Base-by-base conservation (phyloP, 2,113 vertebrate genomes). In the Plectropomus leopardus region DNA sequence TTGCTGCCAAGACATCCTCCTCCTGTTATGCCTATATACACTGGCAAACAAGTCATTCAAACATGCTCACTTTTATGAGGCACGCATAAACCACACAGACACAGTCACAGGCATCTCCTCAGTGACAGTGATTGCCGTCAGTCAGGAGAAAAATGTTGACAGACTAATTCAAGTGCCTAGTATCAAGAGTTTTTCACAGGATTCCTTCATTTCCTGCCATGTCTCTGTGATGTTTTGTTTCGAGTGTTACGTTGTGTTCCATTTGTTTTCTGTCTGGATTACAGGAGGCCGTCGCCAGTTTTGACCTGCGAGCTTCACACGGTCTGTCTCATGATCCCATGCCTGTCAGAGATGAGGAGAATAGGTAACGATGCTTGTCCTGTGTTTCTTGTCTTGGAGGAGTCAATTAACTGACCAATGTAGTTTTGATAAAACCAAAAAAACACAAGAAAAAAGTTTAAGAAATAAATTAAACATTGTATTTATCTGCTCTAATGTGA, bases 181-280 rank as follows among this genome's bases (percentile, higher is more conserved):
- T 78, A 71, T 85, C 65, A 5, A 42, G 61, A 83, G 51, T 83
- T 86, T 79, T 88, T 79, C 28, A 54, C 17, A 42, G 60, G 82
- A 67, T 80, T 90, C 69, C 59, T 74, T 89, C 72, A 82, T 72
- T 88, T 85, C 81, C 83, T 76, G 72, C 80, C 58, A 66, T 78
- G 67, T 83, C 69, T 10, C 32, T 45, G 21, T 67, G 71, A 80
- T 80, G 66, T 76, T 84, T 68, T 65, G 53, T 66, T 32, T 47
- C 10, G 26, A 74, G 55, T 80, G 58, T 60, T 57, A 5, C 76
- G 40, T 30, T 32, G 28, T 21, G 47, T 54, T 73, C 10, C 70
- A 67, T 78, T 81, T 87, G 50, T 88, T 86, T 68, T 73, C 76
- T 95, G 95, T 95, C 92, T 93, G 88, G 92, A 93, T 95, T 94